Evolutionary conservation across 1,140 invertebrate genomes (phyloP).

Genomic region (Bombus sibiricus): DNA sequence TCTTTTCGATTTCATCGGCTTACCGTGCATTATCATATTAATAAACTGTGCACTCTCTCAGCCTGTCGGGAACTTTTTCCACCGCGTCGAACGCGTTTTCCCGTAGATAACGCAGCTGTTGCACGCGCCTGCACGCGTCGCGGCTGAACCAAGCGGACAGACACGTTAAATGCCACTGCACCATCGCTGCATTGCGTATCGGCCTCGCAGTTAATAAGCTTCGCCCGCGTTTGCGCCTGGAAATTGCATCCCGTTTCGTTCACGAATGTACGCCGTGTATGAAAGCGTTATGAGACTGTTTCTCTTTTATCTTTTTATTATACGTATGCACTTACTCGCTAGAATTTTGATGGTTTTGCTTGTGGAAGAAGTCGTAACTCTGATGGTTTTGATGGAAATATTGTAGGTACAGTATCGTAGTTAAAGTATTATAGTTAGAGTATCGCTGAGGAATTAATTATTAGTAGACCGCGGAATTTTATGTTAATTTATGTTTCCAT

Average conservation of each 20-base stretch:
- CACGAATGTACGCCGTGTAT: neutral
- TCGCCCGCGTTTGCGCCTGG: conserved; percentile 27
- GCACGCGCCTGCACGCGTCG: conserved; percentile 4
- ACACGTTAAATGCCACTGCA: conserved; percentile 50
- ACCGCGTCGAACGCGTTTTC: neutral
- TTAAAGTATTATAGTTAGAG: too few relatives aligned
- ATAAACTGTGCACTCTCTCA: conserved; percentile 9
- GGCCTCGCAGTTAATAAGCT: conserved; percentile 39
- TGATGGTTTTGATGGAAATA: too few relatives aligned
- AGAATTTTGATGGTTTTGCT: neutral
- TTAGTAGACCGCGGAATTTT: too few relatives aligned
- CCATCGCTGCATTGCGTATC: conserved; percentile 27
- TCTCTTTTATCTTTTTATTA: neutral
- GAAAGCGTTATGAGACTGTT: conserved; percentile 6
- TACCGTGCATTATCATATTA: neutral
- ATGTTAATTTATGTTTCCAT: too few relatives aligned
- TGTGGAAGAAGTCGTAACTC: neutral
- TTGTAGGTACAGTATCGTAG: too few relatives aligned
- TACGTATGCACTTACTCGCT: too few relatives aligned
- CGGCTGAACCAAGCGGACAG: neutral
- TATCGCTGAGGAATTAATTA: too few relatives aligned
- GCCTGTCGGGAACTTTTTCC: neutral
- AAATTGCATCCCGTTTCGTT: conserved; percentile 45
- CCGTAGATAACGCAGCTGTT: neutral
- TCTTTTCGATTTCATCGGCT: neutral